Evolutionary conservation across 53 echinoderm and acorn worm species (phyloP).

Genomic region (Patiria pectinifera): DNA sequence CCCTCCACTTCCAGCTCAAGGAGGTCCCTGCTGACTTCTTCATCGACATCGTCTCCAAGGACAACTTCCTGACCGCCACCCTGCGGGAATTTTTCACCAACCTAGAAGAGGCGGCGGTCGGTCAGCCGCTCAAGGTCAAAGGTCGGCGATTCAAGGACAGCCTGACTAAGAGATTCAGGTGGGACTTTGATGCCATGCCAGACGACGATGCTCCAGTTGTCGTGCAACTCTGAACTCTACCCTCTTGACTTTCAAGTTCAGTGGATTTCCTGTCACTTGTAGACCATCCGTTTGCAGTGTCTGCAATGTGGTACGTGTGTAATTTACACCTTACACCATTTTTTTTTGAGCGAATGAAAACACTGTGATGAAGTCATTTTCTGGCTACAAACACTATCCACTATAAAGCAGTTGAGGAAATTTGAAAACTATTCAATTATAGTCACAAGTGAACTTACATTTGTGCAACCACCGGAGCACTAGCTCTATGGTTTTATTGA

Average conservation of each 20-base stretch:
- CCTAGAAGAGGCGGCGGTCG: conserved; percentile 48
- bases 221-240: conserved; percentile 62
- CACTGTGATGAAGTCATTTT: no score
- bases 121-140: conserved; percentile 68
- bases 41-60: conserved; percentile 90
- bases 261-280: background rate
- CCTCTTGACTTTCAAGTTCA: background rate
- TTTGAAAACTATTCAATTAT: no score
- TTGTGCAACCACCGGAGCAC: no score
- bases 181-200: conserved; percentile 86
- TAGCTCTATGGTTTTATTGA: no score
- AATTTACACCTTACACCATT: no score
- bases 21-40: conserved; percentile 96
- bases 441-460: no score
- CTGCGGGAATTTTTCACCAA: conserved; percentile 81
- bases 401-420: no score
- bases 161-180: conserved; percentile 87
- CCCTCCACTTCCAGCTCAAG: conserved; percentile 90
- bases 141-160: conserved; percentile 85
- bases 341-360: no score
- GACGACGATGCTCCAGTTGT: conserved; percentile 96
- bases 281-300: no score
- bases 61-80: conserved; percentile 88
- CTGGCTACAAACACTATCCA: no score
- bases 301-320: no score